Evolutionary conservation across 2,113 vertebrate species (phyloP), one percentile per base, ranked within the genome.

Genomic region (Lutjanus erythropterus): DNA sequence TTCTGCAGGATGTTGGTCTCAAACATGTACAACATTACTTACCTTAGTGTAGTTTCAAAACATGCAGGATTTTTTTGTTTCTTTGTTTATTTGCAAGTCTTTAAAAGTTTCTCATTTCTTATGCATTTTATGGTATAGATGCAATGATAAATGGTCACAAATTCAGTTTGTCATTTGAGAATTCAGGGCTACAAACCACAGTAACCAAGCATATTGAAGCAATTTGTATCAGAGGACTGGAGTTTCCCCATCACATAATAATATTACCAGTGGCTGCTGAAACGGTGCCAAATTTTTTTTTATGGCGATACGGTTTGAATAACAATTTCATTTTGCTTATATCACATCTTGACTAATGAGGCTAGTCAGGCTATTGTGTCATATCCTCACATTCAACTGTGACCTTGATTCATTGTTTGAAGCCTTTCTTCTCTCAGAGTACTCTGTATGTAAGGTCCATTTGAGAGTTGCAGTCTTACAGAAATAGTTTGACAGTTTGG

Each of bases 221-320:
- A 37, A 25, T 61, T 66, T 67, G 35, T 75, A 44, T 41, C 47
- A 55, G 9, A 42, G 25, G 31, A 9, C 35, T 55, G 65, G 15
- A 1, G 56, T 52, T 75, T 50, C 39, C 47, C 42, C n/a, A 9
- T 21, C 39, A 69, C 70, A 64, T 16, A 72, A 23, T 61, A 52
- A 78, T 46, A 42, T 49, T 41, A 50, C 14, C 41, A 61, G 50
- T 21, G 42, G 39, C 58, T 56, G 31, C 41, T 68, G 25, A 49
- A 49, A 69, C 69, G 35, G n/a, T 23, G 27, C 35, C 72, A 71
- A 23, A 23, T 71, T 46, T 33, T 25, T 33, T 50, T 75, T 19
- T 37, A 25, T 47, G n/a, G 31, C 16, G 29, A 60, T 53, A 23
- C 21, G 25, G 58, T 47, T 60, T n/a, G 35, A 42, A 25, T 39